A percentile compares a stretch with the other conserved stretches of the same genome.
Evolutionary conservation across 1,140 invertebrate species (phyloP).

Genomic region (Eubasilissa regina): DNA sequence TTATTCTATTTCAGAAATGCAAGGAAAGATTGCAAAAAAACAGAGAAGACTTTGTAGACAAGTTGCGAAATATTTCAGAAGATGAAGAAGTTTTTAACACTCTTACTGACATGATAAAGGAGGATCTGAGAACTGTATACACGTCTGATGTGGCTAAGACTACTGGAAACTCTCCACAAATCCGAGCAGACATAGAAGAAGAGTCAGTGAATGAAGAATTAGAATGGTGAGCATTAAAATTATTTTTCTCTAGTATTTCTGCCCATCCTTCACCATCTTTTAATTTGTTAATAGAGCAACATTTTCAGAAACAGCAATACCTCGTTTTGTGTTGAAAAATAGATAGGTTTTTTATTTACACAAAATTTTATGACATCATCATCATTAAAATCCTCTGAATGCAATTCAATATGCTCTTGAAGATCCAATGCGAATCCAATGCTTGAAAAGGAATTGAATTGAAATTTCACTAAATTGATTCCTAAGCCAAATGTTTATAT

Average conservation of each 20-base stretch:
- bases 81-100: slow-evolving; percentile 42
- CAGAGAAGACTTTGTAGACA: slow-evolving; percentile 51
- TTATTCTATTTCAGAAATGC: slow-evolving; percentile 55
- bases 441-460: too few relatives aligned
- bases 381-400: too few relatives aligned
- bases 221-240: slow-evolving; percentile 48
- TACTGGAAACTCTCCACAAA: slow-evolving; percentile 13
- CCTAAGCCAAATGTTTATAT: too few relatives aligned
- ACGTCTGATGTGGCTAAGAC: background rate
- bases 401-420: too few relatives aligned
- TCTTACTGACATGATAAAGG: slow-evolving; percentile 48
- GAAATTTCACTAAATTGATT: too few relatives aligned
- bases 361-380: too few relatives aligned
- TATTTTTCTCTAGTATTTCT: background rate
- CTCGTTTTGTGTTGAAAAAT: too few relatives aligned
- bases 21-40: slow-evolving; percentile 53
- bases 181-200: slow-evolving; percentile 42
- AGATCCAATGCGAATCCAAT: too few relatives aligned
- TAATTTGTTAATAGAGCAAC: too few relatives aligned
- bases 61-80: slow-evolving; percentile 43
- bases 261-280: too few relatives aligned
- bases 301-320: too few relatives aligned
- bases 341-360: too few relatives aligned
- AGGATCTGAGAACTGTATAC: slow-evolving; percentile 50
- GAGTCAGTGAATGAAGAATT: slow-evolving; percentile 47